phyloP scores from a whole-genome alignment of 1,140 invertebrate genomes.

The Camponotus floridanus region DNA sequence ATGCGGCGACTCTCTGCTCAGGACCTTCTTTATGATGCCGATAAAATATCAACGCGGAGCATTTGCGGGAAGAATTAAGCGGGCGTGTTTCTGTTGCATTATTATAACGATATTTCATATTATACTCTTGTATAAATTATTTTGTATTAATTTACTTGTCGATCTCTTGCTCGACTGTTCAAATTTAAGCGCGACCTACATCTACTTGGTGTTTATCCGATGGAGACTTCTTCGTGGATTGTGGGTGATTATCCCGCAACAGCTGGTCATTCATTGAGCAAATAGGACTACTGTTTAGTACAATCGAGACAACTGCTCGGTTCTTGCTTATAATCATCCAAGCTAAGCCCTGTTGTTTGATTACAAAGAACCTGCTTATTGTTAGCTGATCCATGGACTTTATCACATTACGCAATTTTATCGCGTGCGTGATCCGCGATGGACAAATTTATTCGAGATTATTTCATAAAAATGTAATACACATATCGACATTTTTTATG shows the following conservation, averaged over 20 bases:
- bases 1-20: neutral
- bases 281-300: slow-evolving; percentile 72
- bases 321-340: slow-evolving; percentile 70
- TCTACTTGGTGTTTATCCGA: slow-evolving; percentile 31
- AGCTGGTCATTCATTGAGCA: slow-evolving; percentile 69
- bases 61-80: neutral
- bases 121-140: too few relatives aligned
- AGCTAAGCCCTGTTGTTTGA: slow-evolving; percentile 55
- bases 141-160: neutral
- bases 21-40: slow-evolving; percentile 9
- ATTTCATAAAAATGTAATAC: neutral
- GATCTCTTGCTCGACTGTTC: neutral
- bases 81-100: neutral
- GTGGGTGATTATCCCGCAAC: slow-evolving; percentile 69
- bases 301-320: slow-evolving; percentile 54
- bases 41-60: slow-evolving; percentile 17
- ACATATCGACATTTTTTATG: neutral
- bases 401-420: slow-evolving; percentile 28
- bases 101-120: neutral
- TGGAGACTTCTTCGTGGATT: slow-evolving; percentile 66
- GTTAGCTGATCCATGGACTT: slow-evolving; percentile 58
- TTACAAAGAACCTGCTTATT: slow-evolving; percentile 64
- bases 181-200: slow-evolving; percentile 50
- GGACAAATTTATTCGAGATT: slow-evolving; percentile 36
- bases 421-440: slow-evolving; percentile 17